Base-by-base conservation (phyloP, 2,797 vertebrate species). In the Sebastes vulpes region DNA sequence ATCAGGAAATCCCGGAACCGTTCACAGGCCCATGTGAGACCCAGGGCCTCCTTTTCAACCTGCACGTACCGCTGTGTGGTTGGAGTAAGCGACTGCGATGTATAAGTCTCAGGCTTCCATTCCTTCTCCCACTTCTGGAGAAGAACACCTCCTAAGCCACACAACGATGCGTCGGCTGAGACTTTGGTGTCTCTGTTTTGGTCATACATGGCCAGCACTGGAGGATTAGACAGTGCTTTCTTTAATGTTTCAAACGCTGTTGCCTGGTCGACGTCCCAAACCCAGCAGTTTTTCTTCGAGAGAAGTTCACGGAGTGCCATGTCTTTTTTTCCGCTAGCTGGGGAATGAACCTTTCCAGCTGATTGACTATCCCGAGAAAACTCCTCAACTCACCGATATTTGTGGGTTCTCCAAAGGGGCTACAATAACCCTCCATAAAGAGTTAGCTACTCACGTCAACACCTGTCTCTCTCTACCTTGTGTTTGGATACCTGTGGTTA, bases 281-380 rank as follows among this genome's bases (percentile, higher is more conserved):
- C 56, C 26, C 56, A 29, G 26, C 4, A 26, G 7, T 29, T 29
- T 29, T 10, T 58, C 9, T 58, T 31, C 5, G 9, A 59, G 18
- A 31, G 9, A 9, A 61, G 2, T 12, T 61, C 59, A 20, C 63
- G 2, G 2, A 58, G 35, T 1, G 29, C 3, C 14, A 74, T 74
- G 25, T 77, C 65, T 74, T 59, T 59, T 46, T 52, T 58, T 38
- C 35, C 1, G 25, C 52, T 5, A 72, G 6, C 14, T 61, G 31
- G 20, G 42, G 42, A 25, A 72, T 67, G 18, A 31, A 82, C 18
- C 53, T 82, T 38, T 68, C 73, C 46, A 76, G 23, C 21, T 71
- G 72, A 3, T 58, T 75, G 14, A 75, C 38, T 46, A 75, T 75
- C 2, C 60, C 11, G 0, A 76, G 61, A 48, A 82, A 66, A 61